These are phyloP conservation scores for Stramonita haemastoma DNA, from an alignment of 2,888 invertebrate genomes.

Conservation along the genomic window DNA sequence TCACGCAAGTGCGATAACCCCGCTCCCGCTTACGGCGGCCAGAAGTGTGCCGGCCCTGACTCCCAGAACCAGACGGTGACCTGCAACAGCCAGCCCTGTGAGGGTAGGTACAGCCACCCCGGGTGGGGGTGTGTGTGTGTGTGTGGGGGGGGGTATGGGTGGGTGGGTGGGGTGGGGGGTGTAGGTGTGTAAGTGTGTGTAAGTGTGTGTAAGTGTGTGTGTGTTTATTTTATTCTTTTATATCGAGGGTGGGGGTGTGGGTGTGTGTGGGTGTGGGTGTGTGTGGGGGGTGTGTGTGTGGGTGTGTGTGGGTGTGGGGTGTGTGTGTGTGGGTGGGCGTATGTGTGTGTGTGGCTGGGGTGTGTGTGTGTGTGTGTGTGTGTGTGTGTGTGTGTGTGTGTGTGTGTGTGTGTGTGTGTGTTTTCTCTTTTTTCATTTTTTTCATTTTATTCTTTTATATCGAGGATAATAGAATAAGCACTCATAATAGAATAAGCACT, in stretches of 20 bases:
- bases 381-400: too few species aligned
- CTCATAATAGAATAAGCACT: not conserved
- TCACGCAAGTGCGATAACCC: conserved; percentile 45
- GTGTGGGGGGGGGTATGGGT: not conserved
- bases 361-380: not conserved
- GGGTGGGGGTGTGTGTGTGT: conserved; percentile 4
- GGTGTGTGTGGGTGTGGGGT: not conserved
- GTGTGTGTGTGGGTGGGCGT: not conserved
- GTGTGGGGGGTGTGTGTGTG: not conserved
- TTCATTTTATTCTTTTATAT: too few species aligned
- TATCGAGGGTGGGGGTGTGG: not conserved
- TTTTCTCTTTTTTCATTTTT: too few species aligned
- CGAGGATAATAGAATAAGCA: too few species aligned
- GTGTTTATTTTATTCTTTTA: too few species aligned
- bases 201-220: conserved; percentile 13
- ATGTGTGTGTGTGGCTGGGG: not conserved
- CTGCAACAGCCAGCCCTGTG: conserved; percentile 43
- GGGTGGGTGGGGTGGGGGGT: not conserved
- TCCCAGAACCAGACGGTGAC: conserved; percentile 30
- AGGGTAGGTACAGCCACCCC: conserved; percentile 39
- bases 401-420: not conserved
- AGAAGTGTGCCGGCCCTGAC: conserved; percentile 34
- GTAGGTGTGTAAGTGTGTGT: not conserved
- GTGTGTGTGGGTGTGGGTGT: not conserved
- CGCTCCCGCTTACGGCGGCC: conserved; percentile 42